Evolutionary conservation across 2,888 invertebrate species (phyloP).

Genomic region (Pristionchus exspectatus): DNA sequence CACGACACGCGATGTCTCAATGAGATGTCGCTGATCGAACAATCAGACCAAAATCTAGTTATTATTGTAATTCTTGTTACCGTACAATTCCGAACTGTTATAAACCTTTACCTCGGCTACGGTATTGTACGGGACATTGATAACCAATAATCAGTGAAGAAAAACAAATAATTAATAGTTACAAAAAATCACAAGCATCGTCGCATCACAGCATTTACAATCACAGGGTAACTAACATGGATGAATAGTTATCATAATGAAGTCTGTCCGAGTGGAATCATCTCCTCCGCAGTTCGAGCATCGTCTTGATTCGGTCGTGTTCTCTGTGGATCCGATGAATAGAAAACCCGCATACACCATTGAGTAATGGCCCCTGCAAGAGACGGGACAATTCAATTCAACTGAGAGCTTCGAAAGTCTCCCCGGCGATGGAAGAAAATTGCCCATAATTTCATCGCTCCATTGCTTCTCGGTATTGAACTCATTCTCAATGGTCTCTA

Average conservation of each 20-base stretch:
- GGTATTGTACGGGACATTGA: too few relatives aligned
- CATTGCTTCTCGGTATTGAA: background rate
- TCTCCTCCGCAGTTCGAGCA: background rate
- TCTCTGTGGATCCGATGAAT: background rate
- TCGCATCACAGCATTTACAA: background rate
- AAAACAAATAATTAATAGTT: background rate
- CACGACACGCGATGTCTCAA: background rate
- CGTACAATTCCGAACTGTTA: too few relatives aligned
- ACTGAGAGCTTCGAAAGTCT: background rate
- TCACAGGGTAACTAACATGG: slow-evolving; percentile 13
- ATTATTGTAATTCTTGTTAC: too few relatives aligned
- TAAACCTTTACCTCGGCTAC: too few relatives aligned
- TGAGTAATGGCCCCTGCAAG: slow-evolving; percentile 23
- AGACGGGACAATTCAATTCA: background rate
- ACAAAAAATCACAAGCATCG: background rate
- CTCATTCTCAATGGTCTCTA: background rate
- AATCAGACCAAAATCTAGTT: background rate
- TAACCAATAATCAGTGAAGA: background rate
- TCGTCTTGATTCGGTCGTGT: background rate
- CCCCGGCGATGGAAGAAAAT: background rate
- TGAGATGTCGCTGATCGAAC: background rate
- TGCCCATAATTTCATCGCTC: background rate
- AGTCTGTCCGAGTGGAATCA: slow-evolving; percentile 39
- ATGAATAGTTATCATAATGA: background rate
- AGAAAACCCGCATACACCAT: slow-evolving; percentile 43